Base-by-base conservation (phyloP, 1,140 invertebrate genomes). In the Zaprionus davidi region DNA sequence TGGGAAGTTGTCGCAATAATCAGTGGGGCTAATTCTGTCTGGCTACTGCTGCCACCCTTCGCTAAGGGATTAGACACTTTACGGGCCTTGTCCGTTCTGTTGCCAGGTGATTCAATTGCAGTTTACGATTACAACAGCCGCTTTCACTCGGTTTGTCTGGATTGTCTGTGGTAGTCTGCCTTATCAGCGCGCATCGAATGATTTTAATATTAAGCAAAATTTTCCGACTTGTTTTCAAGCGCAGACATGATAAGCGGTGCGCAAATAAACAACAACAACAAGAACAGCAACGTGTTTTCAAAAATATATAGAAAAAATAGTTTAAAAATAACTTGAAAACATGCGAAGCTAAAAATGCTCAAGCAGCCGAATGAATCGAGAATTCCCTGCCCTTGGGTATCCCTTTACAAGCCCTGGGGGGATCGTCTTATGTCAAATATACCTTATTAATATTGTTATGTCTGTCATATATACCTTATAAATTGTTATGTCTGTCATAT, bases 61-160 rank as follows among this genome's bases (percentile, higher is more conserved):
- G 6, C 3, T 38, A 38, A 34, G 31, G 31, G 36, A 38, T 2
- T 1, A 7, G 6, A 44, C 2, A 2, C 5, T 7, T 2, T 17
- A 9, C 1, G 2, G 31, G 9, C 31, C 4, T 15, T 38, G 3
- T 38, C 1, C 1, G 13, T 0, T 0, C 44, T 24, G 77, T 85
- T 85, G 68, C 82, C 53, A 76, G 79, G 82, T 85, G 79, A 86
- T 76, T 72, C 13, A 66, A 79, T 41, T 60, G 49, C 28, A 58
- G 22, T 36, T 38, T 1, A 9, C 5, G 22, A 82, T 82, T 87
- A 56, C 83, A 86, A 73, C 55, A 63, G 57, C 24, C 69, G 34
- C 53, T 81, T 79, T 76, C 56, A 46, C 58, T 59, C 44, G 15
- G 63, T 31, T 46, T 58, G 68, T 59, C 31, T 55, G 57, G 15